Conservation (phyloP, 1,140 invertebrate genomes). For the Oryzaephilus surinamensis region DNA sequence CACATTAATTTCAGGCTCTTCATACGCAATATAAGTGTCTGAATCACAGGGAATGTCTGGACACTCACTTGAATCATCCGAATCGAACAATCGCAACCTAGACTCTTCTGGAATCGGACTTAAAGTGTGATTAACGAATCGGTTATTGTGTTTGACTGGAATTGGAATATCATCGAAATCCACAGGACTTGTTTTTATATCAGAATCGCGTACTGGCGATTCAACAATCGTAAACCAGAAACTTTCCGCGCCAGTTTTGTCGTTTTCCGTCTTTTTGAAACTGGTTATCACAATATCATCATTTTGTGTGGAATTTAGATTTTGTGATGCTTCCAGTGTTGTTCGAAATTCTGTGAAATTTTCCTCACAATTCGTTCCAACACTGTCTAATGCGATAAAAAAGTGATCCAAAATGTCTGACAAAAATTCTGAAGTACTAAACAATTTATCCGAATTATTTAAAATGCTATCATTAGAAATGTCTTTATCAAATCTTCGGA, state of each 20-base stretch:
- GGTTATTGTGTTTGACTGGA: too few relatives aligned
- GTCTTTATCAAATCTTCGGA: conserved; percentile 13
- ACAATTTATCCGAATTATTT: conserved; percentile 26
- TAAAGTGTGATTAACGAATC: conserved; percentile 1
- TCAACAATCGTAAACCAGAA: conserved; percentile 27
- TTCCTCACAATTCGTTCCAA: too few relatives aligned
- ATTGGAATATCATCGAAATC: conserved; percentile 32
- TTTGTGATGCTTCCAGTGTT: conserved; percentile 14
- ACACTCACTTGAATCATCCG: too few relatives aligned
- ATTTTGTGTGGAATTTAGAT: background rate
- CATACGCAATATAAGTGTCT: conserved; percentile 12
- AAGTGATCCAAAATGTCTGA: conserved; percentile 31
- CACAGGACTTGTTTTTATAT: conserved; percentile 10
- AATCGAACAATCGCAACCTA: too few relatives aligned
- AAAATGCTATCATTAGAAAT: conserved; percentile 7
- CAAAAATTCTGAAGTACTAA: conserved; percentile 29
- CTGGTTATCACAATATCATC: conserved; percentile 17
- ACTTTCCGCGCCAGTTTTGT: conserved; percentile 23
- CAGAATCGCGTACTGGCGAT: conserved; percentile 1
- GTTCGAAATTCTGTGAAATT: conserved; percentile 14
- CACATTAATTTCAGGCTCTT: conserved; percentile 16
- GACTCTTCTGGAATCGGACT: conserved; percentile 24
- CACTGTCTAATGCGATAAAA: conserved; percentile 20
- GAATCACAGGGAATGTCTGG: too few relatives aligned
- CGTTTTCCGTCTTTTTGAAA: conserved; percentile 20